Percentiles rank a stretch among this genome's conserved stretches.
Conservation (phyloP, 2,888 invertebrate species). For the Tachina fera region DNA sequence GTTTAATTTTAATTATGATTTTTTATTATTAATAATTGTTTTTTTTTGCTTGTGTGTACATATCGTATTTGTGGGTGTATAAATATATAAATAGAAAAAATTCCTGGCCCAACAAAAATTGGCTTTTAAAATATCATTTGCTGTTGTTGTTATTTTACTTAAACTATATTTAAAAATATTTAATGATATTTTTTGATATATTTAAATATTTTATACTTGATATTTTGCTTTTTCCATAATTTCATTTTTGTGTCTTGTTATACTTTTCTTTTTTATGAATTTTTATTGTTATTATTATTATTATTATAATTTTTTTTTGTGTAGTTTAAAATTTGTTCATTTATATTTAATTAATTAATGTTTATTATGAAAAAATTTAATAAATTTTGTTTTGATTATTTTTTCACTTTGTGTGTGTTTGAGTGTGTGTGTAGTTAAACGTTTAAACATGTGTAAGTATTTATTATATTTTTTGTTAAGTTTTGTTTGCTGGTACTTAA, state of each 20-base stretch:
- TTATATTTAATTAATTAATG: constrained; percentile 56
- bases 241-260: background rate
- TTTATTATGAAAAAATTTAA: constrained; percentile 49
- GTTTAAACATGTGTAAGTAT: constrained; percentile 18
- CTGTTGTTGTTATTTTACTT: constrained; percentile 24
- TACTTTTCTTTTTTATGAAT: background rate
- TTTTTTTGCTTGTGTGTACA: background rate
- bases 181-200: constrained; percentile 26
- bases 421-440: background rate
- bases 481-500: constrained; percentile 9
- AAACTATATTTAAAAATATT: constrained; percentile 47
- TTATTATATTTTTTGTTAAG: background rate
- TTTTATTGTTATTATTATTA: background rate
- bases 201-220: background rate
- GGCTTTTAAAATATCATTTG: constrained; percentile 50
- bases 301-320: constrained; percentile 22
- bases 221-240: constrained; percentile 17
- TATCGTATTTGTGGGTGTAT: constrained; percentile 12
- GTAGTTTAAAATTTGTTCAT: constrained; percentile 52
- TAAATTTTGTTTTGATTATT: constrained; percentile 10
- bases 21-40: background rate
- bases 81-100: constrained; percentile 44
- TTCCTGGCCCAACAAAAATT: constrained; percentile 58
- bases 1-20: constrained; percentile 14
- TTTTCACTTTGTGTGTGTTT: background rate